These are phyloP conservation scores for Melanargia galathea DNA, from an alignment of 2,888 invertebrate species.

Conservation along the genomic window DNA sequence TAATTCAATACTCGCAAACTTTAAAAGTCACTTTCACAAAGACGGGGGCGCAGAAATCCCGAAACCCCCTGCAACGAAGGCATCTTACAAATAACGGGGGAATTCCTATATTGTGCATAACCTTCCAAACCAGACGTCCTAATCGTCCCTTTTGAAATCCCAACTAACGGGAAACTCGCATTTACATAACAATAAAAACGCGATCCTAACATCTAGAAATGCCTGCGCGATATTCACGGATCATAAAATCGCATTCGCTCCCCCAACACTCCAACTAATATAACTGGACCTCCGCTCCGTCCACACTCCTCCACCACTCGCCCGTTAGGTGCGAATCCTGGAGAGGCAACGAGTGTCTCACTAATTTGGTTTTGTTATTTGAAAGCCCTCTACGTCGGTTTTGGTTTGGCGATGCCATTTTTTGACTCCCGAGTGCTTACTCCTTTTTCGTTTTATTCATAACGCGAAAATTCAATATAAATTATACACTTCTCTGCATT, in stretches of 20 bases:
- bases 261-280: slow-evolving; percentile 67
- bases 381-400: slow-evolving; percentile 58
- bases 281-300: slow-evolving; percentile 65
- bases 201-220: slow-evolving; percentile 81
- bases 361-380: slow-evolving; percentile 61
- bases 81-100: slow-evolving; percentile 74
- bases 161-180: slow-evolving; percentile 81
- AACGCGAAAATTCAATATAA: slow-evolving; percentile 21
- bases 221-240: slow-evolving; percentile 81
- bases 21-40: slow-evolving; percentile 65
- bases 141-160: slow-evolving; percentile 82
- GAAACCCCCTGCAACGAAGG: slow-evolving; percentile 57
- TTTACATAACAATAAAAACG: slow-evolving; percentile 83
- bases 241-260: slow-evolving; percentile 77
- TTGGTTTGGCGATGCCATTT: slow-evolving; percentile 61
- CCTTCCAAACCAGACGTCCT: slow-evolving; percentile 81
- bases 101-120: slow-evolving; percentile 70
- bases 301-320: slow-evolving; percentile 48
- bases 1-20: slow-evolving; percentile 68
- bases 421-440: slow-evolving; percentile 53
- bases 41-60: slow-evolving; percentile 60
- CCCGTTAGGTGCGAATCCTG: slow-evolving; percentile 51
- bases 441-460: slow-evolving; percentile 36
- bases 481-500: slow-evolving; percentile 22
- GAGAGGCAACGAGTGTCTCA: slow-evolving; percentile 55